Percentiles rank a stretch among this genome's conserved stretches.
phyloP scores from a whole-genome alignment of 2,113 vertebrate species.

The Thunnus maccoyii region DNA sequence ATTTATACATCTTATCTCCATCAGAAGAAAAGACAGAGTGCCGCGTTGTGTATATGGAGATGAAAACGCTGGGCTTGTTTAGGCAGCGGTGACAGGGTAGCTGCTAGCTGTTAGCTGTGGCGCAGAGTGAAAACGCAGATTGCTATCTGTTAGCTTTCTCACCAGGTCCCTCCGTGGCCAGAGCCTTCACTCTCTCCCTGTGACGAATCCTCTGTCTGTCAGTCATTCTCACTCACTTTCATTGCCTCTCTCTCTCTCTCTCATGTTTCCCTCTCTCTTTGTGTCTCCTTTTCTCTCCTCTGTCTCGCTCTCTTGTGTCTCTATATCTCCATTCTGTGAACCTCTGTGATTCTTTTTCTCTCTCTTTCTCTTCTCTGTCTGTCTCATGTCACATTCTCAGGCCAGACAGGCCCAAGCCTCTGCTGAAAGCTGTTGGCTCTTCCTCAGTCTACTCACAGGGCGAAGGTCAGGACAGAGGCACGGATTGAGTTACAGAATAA shows the following conservation, averaged over 20 bases:
- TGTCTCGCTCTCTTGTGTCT: constrained; percentile 61
- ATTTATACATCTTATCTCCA: constrained; percentile 99
- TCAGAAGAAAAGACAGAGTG: constrained; percentile 94
- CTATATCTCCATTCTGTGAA: constrained; percentile 59
- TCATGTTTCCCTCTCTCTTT: constrained; percentile 65
- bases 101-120: constrained; percentile 74
- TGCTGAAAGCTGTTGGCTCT: constrained; percentile 75
- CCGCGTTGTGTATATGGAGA: constrained; percentile 80
- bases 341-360: constrained; percentile 16
- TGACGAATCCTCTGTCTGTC: constrained; percentile 67
- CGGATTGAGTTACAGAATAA: constrained; percentile 65
- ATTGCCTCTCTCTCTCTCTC: constrained; percentile 53
- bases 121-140: constrained; percentile 81
- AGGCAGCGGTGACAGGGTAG: constrained; percentile 81
- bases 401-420: constrained; percentile 68
- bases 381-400: constrained; percentile 68
- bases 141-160: constrained; percentile 81
- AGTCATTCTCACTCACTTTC: constrained; percentile 75
- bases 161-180: constrained; percentile 76
- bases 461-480: constrained; percentile 62
- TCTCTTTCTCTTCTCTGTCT: constrained; percentile 49
- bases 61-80: constrained; percentile 87
- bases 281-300: constrained; percentile 58
- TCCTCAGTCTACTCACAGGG: constrained; percentile 63
- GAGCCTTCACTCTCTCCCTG: constrained; percentile 69